A percentile compares a stretch with the other conserved stretches of the same genome.
These are phyloP conservation scores for Spodoptera picta DNA, from an alignment of 2,888 invertebrate genomes.

Conservation along the genomic window DNA sequence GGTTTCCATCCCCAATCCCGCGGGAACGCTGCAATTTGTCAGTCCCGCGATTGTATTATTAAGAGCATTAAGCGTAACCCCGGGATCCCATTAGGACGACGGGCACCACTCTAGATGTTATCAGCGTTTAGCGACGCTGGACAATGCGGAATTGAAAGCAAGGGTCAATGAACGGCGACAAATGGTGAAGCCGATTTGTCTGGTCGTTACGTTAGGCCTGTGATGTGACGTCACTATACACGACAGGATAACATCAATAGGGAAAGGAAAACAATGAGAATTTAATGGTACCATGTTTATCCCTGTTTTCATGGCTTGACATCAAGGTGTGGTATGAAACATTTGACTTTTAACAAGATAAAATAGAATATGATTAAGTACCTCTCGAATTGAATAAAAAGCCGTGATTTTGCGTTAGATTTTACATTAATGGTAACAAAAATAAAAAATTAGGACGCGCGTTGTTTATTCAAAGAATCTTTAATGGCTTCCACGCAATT, in stretches of 20 bases:
- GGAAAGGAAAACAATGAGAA: too few species aligned
- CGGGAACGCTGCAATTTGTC: slow-evolving; percentile 49
- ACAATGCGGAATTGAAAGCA: slow-evolving; percentile 67
- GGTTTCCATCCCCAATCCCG: slow-evolving; percentile 33
- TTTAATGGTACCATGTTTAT: too few species aligned
- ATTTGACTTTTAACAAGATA: too few species aligned
- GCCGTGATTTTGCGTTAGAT: neutral
- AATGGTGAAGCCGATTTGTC: slow-evolving; percentile 25
- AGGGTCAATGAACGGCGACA: slow-evolving; percentile 69
- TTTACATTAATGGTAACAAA: slow-evolving; percentile 46
- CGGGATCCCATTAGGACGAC: slow-evolving; percentile 53
- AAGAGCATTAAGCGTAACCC: slow-evolving; percentile 54
- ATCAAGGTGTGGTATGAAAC: too few species aligned
- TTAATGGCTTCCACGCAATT: slow-evolving; percentile 56
- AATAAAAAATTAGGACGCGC: slow-evolving; percentile 35
- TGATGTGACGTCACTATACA: neutral
- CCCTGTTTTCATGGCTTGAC: too few species aligned
- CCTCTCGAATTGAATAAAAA: too few species aligned
- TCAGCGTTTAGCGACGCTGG: slow-evolving; percentile 45
- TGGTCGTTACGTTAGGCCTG: slow-evolving; percentile 7
- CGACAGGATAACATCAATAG: too few species aligned
- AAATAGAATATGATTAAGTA: too few species aligned
- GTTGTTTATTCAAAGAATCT: slow-evolving; percentile 44
- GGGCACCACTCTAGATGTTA: slow-evolving; percentile 54
- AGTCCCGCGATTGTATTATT: slow-evolving; percentile 56